A percentile compares a stretch with the other conserved stretches of the same genome.
phyloP scores from a whole-genome alignment of 2,797 vertebrate species.

The Melanotaenia maccullochi region DNA sequence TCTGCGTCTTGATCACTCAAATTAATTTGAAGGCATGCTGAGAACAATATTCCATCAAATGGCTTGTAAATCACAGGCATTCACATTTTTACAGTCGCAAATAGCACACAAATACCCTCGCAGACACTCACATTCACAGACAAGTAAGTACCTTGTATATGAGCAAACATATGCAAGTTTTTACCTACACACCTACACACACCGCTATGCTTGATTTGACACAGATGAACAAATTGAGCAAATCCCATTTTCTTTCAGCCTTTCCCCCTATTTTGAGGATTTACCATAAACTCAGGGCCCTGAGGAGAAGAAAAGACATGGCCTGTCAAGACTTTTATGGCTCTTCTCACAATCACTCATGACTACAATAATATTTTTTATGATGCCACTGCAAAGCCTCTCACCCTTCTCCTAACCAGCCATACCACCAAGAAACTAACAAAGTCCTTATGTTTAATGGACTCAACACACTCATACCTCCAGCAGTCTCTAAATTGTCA shows the following conservation, averaged over 20 bases:
- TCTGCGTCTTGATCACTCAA: slow-evolving; percentile 65
- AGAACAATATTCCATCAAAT: slow-evolving; percentile 75
- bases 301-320: slow-evolving; percentile 44
- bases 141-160: slow-evolving; percentile 16
- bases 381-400: slow-evolving; percentile 39
- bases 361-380: slow-evolving; percentile 66
- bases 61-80: slow-evolving; percentile 57
- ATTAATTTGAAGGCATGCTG: slow-evolving; percentile 70
- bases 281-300: slow-evolving; percentile 46
- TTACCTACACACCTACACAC: slow-evolving; percentile 9
- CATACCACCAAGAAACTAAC: slow-evolving; percentile 55
- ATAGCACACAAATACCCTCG: background rate
- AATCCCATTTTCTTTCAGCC: slow-evolving; percentile 55
- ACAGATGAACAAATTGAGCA: slow-evolving; percentile 26
- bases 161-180: background rate
- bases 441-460: slow-evolving; percentile 75
- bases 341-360: slow-evolving; percentile 51
- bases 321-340: slow-evolving; percentile 55
- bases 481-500: slow-evolving; percentile 41
- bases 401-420: background rate
- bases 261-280: slow-evolving; percentile 23
- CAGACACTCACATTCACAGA: background rate
- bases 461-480: slow-evolving; percentile 47
- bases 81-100: slow-evolving; percentile 16
- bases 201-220: slow-evolving; percentile 33